phyloP scores from a whole-genome alignment of 1,140 invertebrate genomes.

The Rhyacophila brunnea region DNA sequence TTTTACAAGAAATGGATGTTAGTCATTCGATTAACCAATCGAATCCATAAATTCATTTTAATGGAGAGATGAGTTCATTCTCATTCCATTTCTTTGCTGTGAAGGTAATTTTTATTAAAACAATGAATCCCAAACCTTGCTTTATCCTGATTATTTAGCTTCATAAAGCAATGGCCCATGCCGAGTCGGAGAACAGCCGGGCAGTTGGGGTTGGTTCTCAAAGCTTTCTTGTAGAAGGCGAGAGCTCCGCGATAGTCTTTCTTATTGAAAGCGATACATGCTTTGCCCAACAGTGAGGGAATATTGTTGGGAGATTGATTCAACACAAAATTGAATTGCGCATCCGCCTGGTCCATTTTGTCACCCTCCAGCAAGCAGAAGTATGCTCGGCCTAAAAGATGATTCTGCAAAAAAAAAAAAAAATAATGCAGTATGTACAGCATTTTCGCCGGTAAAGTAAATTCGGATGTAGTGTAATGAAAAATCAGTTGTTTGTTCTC shows the following conservation, averaged over 20 bases:
- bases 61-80: too few relatives aligned
- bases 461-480: too few relatives aligned
- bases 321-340: slow-evolving; percentile 99
- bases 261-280: slow-evolving; percentile 93
- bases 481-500: too few relatives aligned
- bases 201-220: slow-evolving; percentile 94
- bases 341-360: slow-evolving; percentile 99
- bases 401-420: slow-evolving; percentile 77
- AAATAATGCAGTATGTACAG: too few relatives aligned
- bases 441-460: too few relatives aligned
- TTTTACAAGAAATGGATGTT: too few relatives aligned
- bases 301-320: slow-evolving; percentile 96
- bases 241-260: slow-evolving; percentile 93
- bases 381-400: slow-evolving; percentile 95
- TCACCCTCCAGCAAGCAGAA: slow-evolving; percentile 98
- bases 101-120: too few relatives aligned
- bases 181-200: slow-evolving; percentile 95
- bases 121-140: slow-evolving; percentile 65
- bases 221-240: slow-evolving; percentile 96
- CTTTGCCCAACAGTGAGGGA: slow-evolving; percentile 95
- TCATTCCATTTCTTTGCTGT: too few relatives aligned
- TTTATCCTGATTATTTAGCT: slow-evolving; percentile 94
- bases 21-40: too few relatives aligned
- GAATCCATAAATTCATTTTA: too few relatives aligned
- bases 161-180: slow-evolving; percentile 98